phyloP scores from a whole-genome alignment of 2,113 vertebrate genomes.

The Nothobranchius kuhntae region DNA sequence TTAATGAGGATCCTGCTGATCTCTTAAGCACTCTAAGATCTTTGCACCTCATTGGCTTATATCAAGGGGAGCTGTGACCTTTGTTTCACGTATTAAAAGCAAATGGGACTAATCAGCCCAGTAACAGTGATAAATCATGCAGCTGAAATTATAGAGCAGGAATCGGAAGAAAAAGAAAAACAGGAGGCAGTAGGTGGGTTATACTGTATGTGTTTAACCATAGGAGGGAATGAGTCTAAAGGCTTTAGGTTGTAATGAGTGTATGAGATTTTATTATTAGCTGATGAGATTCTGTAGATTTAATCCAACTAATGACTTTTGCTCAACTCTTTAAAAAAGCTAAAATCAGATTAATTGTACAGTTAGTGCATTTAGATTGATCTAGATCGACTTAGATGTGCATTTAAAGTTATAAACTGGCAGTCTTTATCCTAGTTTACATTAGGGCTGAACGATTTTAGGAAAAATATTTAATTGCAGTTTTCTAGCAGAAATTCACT shows the following conservation, averaged over 20 bases:
- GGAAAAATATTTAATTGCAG: too few species aligned
- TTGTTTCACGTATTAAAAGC: conserved; percentile 72
- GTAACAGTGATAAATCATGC: conserved; percentile 68
- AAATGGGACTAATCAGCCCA: conserved; percentile 73
- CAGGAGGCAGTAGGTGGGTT: neutral
- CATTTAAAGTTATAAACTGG: too few species aligned
- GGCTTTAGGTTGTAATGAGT: conserved; percentile 31
- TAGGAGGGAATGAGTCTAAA: conserved; percentile 35
- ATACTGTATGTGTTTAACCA: conserved; percentile 8
- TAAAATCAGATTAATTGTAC: neutral
- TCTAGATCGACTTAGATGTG: too few species aligned
- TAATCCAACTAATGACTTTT: conserved; percentile 23
- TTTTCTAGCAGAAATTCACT: too few species aligned
- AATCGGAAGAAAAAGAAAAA: neutral
- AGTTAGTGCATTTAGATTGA: neutral
- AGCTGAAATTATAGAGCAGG: conserved; percentile 49
- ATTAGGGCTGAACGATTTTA: too few species aligned
- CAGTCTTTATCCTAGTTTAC: too few species aligned
- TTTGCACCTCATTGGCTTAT: conserved; percentile 69
- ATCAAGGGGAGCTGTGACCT: conserved; percentile 71
- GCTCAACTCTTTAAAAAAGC: neutral
- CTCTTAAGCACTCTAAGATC: conserved; percentile 61
- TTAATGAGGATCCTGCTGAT: conserved; percentile 63
- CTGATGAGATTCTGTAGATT: conserved; percentile 19
- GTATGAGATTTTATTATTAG: conserved; percentile 13